A percentile compares a stretch with the other conserved stretches of the same genome.
These are phyloP conservation scores for Microchrysa polita DNA, from an alignment of 2,888 invertebrate species.

Conservation along the genomic window DNA sequence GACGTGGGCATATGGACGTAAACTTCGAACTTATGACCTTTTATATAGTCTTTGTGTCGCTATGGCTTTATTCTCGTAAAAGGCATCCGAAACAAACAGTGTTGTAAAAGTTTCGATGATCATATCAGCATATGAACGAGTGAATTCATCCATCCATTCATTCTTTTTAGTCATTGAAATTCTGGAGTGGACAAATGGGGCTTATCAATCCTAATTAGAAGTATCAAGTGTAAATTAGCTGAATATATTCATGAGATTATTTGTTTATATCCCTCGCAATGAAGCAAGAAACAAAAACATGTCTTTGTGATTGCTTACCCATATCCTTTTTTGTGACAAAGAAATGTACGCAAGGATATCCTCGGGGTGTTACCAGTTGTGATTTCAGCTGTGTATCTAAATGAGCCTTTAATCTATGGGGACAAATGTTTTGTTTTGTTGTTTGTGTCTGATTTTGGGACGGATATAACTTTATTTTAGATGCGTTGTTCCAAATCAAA, in stretches of 20 bases:
- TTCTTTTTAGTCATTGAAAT: background rate
- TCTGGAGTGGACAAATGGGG: background rate
- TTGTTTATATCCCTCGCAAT: background rate
- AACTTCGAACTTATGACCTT: background rate
- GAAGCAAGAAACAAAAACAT: background rate
- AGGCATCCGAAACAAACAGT: background rate
- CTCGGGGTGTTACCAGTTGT: too few relatives aligned
- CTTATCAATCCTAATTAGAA: slow-evolving; percentile 11
- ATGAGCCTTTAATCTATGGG: too few relatives aligned
- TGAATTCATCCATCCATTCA: background rate
- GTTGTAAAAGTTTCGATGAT: background rate
- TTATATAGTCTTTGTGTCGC: too few relatives aligned
- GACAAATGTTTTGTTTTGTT: too few relatives aligned
- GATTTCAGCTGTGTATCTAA: too few relatives aligned
- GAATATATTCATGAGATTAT: slow-evolving; percentile 9
- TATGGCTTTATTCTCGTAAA: background rate
- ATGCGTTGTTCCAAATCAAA: too few relatives aligned
- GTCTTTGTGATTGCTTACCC: background rate
- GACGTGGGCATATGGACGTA: background rate
- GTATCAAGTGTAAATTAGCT: background rate
- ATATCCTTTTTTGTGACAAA: background rate
- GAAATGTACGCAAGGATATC: too few relatives aligned
- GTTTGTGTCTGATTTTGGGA: too few relatives aligned
- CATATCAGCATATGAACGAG: background rate
- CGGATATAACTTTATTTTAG: too few relatives aligned